These are phyloP conservation scores for Narcine bancroftii DNA, from an alignment of 2,113 vertebrate genomes.

Conservation along the genomic window DNA sequence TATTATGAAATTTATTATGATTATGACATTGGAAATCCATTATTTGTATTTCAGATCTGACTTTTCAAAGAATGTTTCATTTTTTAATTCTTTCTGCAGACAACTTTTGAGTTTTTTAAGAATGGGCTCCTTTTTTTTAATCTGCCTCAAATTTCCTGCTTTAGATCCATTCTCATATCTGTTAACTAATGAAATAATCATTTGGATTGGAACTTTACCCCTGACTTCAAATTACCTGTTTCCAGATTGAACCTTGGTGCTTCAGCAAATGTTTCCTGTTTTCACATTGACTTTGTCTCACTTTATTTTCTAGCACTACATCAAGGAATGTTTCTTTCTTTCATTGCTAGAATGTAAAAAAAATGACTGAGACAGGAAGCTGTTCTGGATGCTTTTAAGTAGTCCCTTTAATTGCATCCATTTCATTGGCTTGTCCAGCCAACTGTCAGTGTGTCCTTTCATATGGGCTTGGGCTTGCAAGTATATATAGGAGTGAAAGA, in stretches of 20 bases:
- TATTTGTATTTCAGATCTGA: background rate
- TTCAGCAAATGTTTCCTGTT: too few relatives aligned
- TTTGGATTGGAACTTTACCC: background rate
- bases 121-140: background rate
- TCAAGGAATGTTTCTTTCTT: too few relatives aligned
- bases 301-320: too few relatives aligned
- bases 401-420: background rate
- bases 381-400: background rate
- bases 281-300: too few relatives aligned
- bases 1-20: background rate
- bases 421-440: background rate
- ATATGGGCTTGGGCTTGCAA: background rate
- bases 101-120: background rate
- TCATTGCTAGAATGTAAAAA: too few relatives aligned
- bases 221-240: background rate
- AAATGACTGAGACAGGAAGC: background rate
- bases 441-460: background rate
- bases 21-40: background rate
- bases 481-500: background rate
- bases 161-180: background rate
- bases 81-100: background rate
- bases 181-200: background rate
- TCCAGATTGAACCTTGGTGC: too few relatives aligned
- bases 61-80: background rate
- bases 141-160: background rate